These are phyloP conservation scores for Hypsibius dujardini DNA, from an alignment of 1,140 invertebrate species.

Conservation along the genomic window DNA sequence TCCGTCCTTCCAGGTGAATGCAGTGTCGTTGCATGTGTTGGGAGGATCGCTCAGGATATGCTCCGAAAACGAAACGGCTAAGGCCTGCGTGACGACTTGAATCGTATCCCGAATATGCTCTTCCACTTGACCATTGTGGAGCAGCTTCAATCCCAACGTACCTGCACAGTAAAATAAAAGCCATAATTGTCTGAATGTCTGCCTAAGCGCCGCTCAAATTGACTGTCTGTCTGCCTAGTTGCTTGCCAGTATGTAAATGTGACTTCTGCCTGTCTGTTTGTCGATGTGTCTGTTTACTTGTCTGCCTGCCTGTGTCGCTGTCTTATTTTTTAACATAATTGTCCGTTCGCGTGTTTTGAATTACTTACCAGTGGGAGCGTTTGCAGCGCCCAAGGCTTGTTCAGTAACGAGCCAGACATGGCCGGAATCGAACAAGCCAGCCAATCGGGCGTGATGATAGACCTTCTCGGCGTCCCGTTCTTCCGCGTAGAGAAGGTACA, in stretches of 20 bases:
- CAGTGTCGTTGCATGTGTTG: background rate
- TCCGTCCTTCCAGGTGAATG: background rate
- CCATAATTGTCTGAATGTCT: too few relatives aligned
- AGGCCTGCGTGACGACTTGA: background rate
- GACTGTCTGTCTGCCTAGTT: too few relatives aligned
- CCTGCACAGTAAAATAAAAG: slow-evolving; percentile 28
- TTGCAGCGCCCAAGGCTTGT: slow-evolving; percentile 64
- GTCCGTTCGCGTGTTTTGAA: too few relatives aligned
- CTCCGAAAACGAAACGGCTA: background rate
- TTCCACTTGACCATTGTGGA: slow-evolving; percentile 69
- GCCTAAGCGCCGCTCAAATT: too few relatives aligned
- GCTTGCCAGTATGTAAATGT: too few relatives aligned
- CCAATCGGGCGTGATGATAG: slow-evolving; percentile 60
- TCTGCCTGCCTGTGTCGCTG: too few relatives aligned
- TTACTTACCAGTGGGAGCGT: slow-evolving; percentile 46
- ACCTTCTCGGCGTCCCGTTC: slow-evolving; percentile 64
- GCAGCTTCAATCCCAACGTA: slow-evolving; percentile 62
- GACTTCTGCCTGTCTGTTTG: too few relatives aligned
- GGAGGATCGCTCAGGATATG: background rate
- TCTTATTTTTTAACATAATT: too few relatives aligned
- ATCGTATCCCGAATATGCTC: slow-evolving; percentile 56
- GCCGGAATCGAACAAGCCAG: slow-evolving; percentile 73
- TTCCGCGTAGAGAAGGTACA: slow-evolving; percentile 70
- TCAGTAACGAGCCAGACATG: slow-evolving; percentile 96
- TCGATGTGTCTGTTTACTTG: too few relatives aligned